Percentiles rank a stretch among this genome's conserved stretches.
Evolutionary conservation across 1,140 invertebrate genomes (phyloP).

Genomic region (Habropoda laboriosa): DNA sequence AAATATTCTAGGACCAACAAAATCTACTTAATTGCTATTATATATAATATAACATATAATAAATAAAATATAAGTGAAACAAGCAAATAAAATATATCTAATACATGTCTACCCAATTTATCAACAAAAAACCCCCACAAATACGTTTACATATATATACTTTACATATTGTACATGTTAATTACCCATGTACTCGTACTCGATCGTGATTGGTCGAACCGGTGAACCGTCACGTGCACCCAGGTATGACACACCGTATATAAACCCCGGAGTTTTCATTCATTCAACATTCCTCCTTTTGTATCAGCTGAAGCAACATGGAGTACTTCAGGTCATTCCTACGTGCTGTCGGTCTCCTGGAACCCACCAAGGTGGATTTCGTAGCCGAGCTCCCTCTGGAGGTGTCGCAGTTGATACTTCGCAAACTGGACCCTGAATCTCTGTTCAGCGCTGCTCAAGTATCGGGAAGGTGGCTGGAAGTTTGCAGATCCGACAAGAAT

Average conservation of each 20-base stretch:
- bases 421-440: conserved; percentile 32
- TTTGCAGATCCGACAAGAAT: not conserved
- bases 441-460: conserved; percentile 7
- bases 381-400: conserved; percentile 37
- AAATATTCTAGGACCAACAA: no score
- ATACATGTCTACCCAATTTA: not conserved
- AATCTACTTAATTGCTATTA: no score
- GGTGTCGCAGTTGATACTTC: conserved; percentile 33
- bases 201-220: conserved; percentile 1
- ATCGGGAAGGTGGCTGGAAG: not conserved
- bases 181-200: not conserved
- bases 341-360: not conserved
- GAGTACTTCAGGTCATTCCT: not conserved
- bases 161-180: not conserved
- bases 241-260: not conserved
- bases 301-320: not conserved
- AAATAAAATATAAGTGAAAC: no score
- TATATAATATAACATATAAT: no score
- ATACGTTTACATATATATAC: not conserved
- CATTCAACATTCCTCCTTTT: accelerated
- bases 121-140: no score
- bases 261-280: not conserved
- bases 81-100: no score
- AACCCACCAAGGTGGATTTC: conserved; percentile 10
- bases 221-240: not conserved